Base-by-base conservation (phyloP, 2,113 vertebrate species). In the Hystrix cristata region DNA sequence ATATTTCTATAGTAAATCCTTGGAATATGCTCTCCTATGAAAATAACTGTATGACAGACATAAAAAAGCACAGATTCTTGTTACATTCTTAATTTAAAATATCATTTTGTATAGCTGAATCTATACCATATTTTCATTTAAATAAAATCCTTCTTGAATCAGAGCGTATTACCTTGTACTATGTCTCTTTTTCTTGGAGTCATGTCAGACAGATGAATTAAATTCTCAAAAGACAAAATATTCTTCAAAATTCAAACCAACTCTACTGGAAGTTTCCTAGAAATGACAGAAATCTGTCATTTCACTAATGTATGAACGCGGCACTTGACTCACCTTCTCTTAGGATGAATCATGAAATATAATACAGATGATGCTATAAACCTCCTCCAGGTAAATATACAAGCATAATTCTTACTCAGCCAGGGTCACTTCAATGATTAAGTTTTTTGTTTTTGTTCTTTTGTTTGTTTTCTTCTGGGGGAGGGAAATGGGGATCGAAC, bases 11-110 rank as follows among this genome's bases (percentile, higher is more conserved):
- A 59, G 43, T 82, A 25, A 89, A 93, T 0, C 19, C 46, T 89
- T 76, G 18, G 38, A 88, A 71, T 88, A 55, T 57, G n/a, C 31
- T 71, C 19, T 81, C 9, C 29, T 76, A 29, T 81, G 88, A 91
- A 82, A 93, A 87, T 78, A 82, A 92, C 43, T 59, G 16, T 87
- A 3, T 46, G 86, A 78, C 1, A 51, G 86, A 78, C 1, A 51
- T 88, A 60, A 57, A 79, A 91, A 78, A 95, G 38, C 55, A 87
- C 29, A 88, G 16, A 87, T 87, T 91, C 62, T 74, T n/a, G 51
- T 83, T 72, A 80, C 6, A 84, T 95, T 91, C 5, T 71, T 51
- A 57, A 81, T 69, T 96, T 96, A 91, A 95, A 79, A 85, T 88
- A 29, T 18, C 25, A 71, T 90, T 91, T 91, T 81, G 81, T 62